phyloP scores from a whole-genome alignment of 2,113 vertebrate species.

The Perccottus glenii region DNA sequence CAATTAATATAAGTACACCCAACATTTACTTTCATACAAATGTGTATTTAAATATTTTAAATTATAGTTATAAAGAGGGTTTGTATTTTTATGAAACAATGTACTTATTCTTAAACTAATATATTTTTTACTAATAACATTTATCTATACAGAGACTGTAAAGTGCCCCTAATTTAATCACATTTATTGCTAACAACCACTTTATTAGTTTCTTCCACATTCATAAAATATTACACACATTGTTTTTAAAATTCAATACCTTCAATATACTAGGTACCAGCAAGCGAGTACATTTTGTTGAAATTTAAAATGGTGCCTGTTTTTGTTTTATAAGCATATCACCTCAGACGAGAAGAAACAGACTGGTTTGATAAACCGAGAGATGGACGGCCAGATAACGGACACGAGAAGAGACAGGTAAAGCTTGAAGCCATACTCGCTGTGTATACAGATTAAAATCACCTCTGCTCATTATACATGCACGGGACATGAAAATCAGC shows the following conservation, averaged over 20 bases:
- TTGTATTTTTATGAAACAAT: too few relatives aligned
- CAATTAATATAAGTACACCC: constrained; percentile 10
- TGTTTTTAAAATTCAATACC: too few relatives aligned
- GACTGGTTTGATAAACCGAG: constrained; percentile 99
- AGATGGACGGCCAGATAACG: constrained; percentile 89
- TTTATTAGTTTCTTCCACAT: too few relatives aligned
- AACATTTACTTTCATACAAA: constrained; percentile 54
- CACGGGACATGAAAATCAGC: constrained; percentile 3
- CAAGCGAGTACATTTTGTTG: constrained; percentile 49
- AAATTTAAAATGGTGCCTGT: constrained; percentile 72
- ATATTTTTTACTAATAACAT: too few relatives aligned
- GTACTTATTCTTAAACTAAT: too few relatives aligned
- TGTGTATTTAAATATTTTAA: too few relatives aligned
- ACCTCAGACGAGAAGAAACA: constrained; percentile 93
- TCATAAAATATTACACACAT: too few relatives aligned
- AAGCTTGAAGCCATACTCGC: constrained; percentile 17
- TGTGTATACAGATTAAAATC: background rate
- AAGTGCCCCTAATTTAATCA: too few relatives aligned
- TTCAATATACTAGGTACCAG: background rate
- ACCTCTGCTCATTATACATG: constrained; percentile 2
- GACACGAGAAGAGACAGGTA: constrained; percentile 89
- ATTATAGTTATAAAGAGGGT: too few relatives aligned
- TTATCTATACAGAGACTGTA: too few relatives aligned
- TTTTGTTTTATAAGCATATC: constrained; percentile 93
- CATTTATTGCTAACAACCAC: too few relatives aligned